Evolutionary conservation across 2,888 invertebrate species (phyloP), one percentile per base, ranked within the genome.

Genomic region (Melanchra persicariae): DNA sequence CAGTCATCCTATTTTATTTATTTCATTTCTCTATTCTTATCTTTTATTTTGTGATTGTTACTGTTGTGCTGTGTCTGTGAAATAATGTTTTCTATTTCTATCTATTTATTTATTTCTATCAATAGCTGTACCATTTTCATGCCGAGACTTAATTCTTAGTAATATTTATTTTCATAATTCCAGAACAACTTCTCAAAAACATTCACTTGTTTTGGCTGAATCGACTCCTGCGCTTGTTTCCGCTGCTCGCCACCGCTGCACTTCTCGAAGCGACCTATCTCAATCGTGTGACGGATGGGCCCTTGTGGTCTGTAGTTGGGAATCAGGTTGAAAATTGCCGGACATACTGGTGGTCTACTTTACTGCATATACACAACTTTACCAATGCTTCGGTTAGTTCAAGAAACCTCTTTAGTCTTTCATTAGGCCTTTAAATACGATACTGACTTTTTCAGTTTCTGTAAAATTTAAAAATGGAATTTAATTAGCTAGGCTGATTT

Each of bases 281-380:
- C 10, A 88, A 92, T 51, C 87, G 87, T 10, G 67, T 86, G 26
- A 76, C 87, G 0, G 93, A 93, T 77, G 93, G 93, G 0, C 92
- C 92, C 0, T 19, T 69, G 59, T 93, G 93, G 88, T 49, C 22
- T 4, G 12, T 15, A 0, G 74, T 88, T 1, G 87, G 77, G 0
- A 9, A 37, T 0, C 76, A 82, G 10, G 86, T 87, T 3, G 83
- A 89, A 12, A 70, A 63, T 1, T 93, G 93, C 45, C 84, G 93
- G 43, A 65, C 80, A 0, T 85, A 85, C 37, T 93, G 93, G 93
- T 93, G 93, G 93, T 76, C 89, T 4, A 89, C 92, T 0, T 73
- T 93, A 47, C 74, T 93, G 19, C 88, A 93, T 69, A 79, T 93
- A 3, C 93, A 93, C 71, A 93, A 93, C 68, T 92, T 86, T 57